Evolutionary conservation across 2,888 invertebrate species (phyloP), one percentile per base, ranked within the genome.

Genomic region (Aethes cnicana): DNA sequence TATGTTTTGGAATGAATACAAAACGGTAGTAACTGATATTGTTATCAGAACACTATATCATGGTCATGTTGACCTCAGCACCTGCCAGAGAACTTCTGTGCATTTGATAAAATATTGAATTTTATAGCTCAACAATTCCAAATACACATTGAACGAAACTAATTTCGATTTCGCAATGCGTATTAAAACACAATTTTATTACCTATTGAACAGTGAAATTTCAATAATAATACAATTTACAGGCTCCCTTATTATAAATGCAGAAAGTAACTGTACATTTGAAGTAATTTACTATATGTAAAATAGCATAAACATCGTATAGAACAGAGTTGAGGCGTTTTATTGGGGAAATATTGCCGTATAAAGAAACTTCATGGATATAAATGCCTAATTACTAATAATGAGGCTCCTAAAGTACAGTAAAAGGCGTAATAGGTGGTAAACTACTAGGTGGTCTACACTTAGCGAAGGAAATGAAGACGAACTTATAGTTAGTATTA

Each of bases 1-100:
- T 46, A 46, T 52, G 52, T 52, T 46, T 39, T 4, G 39, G 32
- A 46, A 52, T 46, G 25, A 52, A 20, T 21, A 43, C 44, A 33
- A 52, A 39, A 32, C 37, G 39, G 52, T 39, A 39, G 44, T 46
- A 35, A 49, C 43, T 14, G 44, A 39, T 46, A 46, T 25, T 17
- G 32, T 46, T 52, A 52, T 52, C 52, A 14, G n/a, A 4, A 11
- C 52, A 46, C 30, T 39, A 33, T 46, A 32, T 14, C 33, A 16
- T 26, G 39, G 18, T 37, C 12, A 2, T 39, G 12, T 17, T 21
- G 3, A 16, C 21, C 21, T 32, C 33, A 6, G 18, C 8, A 8
- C 26, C n/a, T 20, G 12, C 8, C n/a, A 11, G 7, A 8, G 8
- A 18, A 2, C n/a, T n/a, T n/a, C n/a, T n/a, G n/a, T n/a, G n/a